Evolutionary conservation across 2,797 vertebrate genomes (phyloP), one percentile per base, ranked within the genome.

Genomic region (Sylvilagus floridanus): DNA sequence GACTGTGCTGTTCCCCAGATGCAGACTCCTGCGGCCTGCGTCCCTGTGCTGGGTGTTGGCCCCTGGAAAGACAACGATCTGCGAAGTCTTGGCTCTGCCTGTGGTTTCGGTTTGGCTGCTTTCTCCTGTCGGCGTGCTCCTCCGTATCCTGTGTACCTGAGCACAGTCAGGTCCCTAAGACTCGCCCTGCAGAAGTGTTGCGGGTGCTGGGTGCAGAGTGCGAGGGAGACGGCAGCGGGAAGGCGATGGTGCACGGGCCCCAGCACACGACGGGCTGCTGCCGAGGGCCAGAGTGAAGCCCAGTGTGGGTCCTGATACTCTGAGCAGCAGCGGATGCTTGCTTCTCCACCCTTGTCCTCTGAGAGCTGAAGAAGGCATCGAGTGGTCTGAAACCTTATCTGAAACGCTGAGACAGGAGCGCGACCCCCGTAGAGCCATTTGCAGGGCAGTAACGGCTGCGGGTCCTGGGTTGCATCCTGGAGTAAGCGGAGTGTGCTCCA

Each of bases 131-230:
- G 82, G 66, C 92, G 82, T 65, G 75, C 84, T 72, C 83, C 57
- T 95, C 75, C 88, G 13, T 66, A 90, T 84, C 69, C 81, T 90
- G 28, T 88, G n/a, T 81, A 47, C 65, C 87, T 94, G 60, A 84
- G 66, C 32, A 90, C 77, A 93, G 57, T 37, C 73, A 78, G 30
- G 69, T 65, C 35, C 72, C 71, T 66, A 84, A 78, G 52, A 78
- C 26, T 75, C 72, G 35, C 7, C 54, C 88, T 78, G 52, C 52
- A 47, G 52, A 81, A 37, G 32, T 79, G 35, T 68, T 10, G 9
- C 17, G 68, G 52, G 47, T 76, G 66, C 92, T 75, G 50, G 75
- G 62, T 78, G 78, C 85, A 84, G 90, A 50, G 82, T 88, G 82
- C 19, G 37, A 81, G 93, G 71, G 78, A 69, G 63, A 60, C 66